These are phyloP conservation scores for Carpatolechia fugitivella DNA, from an alignment of 2,888 invertebrate species.

Conservation along the genomic window DNA sequence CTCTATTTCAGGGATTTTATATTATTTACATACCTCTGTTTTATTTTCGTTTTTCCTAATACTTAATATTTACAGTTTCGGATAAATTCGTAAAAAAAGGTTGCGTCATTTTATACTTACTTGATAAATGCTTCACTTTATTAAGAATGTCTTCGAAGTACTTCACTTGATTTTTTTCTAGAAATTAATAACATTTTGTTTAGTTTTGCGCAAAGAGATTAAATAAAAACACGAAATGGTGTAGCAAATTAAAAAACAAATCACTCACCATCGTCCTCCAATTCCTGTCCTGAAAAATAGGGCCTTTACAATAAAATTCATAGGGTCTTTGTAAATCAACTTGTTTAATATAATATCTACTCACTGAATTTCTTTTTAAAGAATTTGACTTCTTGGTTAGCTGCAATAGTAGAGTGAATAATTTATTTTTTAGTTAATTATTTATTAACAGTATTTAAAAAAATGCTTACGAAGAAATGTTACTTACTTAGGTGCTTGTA, in stretches of 20 bases:
- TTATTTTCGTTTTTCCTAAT: too few species aligned
- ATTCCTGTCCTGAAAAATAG: neutral
- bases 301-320: too few species aligned
- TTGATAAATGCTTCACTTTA: neutral
- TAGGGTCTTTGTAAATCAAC: too few species aligned
- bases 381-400: conserved; percentile 21
- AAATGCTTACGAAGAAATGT: too few species aligned
- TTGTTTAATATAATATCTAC: conserved; percentile 24
- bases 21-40: too few species aligned
- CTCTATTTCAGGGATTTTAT: too few species aligned
- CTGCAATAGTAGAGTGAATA: conserved; percentile 24
- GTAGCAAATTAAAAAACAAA: too few species aligned
- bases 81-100: too few species aligned
- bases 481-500: conserved; percentile 17
- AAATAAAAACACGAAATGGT: neutral
- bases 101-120: conserved; percentile 8
- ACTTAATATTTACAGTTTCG: too few species aligned
- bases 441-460: neutral
- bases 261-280: neutral
- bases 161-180: conserved; percentile 8
- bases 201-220: neutral
- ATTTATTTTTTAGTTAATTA: too few species aligned
- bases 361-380: conserved; percentile 31
- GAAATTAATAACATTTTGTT: neutral
- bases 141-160: conserved; percentile 8